Base-by-base conservation (phyloP, 2,888 invertebrate genomes). In the Phasia obesa region DNA sequence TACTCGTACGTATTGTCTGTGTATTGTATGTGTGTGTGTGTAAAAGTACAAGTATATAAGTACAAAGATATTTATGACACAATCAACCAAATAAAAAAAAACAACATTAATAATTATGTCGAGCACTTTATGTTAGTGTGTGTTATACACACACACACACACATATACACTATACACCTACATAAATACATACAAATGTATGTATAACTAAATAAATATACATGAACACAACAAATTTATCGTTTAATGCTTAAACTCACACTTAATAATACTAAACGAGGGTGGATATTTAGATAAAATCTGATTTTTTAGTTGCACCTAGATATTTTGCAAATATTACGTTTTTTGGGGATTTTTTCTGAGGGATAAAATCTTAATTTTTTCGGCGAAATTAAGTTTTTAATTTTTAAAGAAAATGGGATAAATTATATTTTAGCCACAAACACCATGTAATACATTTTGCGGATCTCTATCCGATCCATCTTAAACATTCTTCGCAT, bases 31-130 rank as follows among this genome's bases (percentile, higher is more conserved):
- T 57, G 7, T 13, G 17, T 19, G 31, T 47, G 23, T 19, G 2
- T 21, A 4, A 42, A n/a, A 13, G 25, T 51, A 25, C 7, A 21
- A 2, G 25, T 62, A 23, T 13, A 35, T 13, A 35, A 21, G 5
- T 1, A 42, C 44, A 11, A 11, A 31, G 0, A 4, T 59, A 51
- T 70, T 70, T 25, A 71, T 25, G 21, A 25, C 38, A 25, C 60
- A 69, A 44, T 44, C 44, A 53, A 27, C 19, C 13, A 21, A 23
- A 44, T 19, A 44, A 55, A 31, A 55, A 67, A 47, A 55, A 6
- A 9, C 55, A 55, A 57, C 55, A 64, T 64, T 64, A 55, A 53
- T 62, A 62, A 55, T 55, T 74, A 64, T 42, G 27, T 44, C 17
- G 64, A 55, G 35, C 1, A 51, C 35, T 35, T 2, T n/a, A 42